phyloP scores from a whole-genome alignment of 1,140 invertebrate species.

The Leptonema lineaticorne region DNA sequence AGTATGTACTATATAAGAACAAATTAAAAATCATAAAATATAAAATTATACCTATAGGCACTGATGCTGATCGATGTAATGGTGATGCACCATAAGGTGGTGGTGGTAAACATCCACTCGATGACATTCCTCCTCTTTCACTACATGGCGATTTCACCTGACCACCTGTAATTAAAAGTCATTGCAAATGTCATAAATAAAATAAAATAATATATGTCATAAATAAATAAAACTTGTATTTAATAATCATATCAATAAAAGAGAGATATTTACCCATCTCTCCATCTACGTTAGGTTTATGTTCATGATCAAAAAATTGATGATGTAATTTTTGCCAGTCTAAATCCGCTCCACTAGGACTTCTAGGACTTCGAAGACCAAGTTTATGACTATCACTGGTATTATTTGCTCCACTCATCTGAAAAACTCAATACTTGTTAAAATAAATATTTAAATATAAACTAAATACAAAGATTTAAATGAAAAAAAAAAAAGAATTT shows the following conservation, averaged over 20 bases:
- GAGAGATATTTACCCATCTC: constrained; percentile 48
- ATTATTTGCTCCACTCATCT: constrained; percentile 39
- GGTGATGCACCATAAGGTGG: constrained; percentile 83
- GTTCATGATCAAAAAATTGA: constrained; percentile 73
- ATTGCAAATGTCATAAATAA: too few relatives aligned
- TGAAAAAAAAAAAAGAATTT: background rate
- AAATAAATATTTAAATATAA: background rate
- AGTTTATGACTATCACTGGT: constrained; percentile 40
- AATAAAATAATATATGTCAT: too few relatives aligned
- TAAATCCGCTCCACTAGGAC: constrained; percentile 61
- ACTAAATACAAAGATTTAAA: background rate
- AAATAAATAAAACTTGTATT: constrained; percentile 15
- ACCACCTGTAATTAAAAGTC: constrained; percentile 45
- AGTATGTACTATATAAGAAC: background rate
- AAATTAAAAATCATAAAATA: background rate
- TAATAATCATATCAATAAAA: background rate
- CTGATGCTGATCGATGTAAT: constrained; percentile 79
- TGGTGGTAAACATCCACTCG: constrained; percentile 57
- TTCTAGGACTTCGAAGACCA: constrained; percentile 51
- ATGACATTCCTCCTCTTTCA: constrained; percentile 53
- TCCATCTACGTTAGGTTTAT: constrained; percentile 53
- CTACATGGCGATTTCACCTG: constrained; percentile 56
- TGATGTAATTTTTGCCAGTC: constrained; percentile 90
- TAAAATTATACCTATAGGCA: constrained; percentile 65
- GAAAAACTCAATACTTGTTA: background rate